phyloP scores from a whole-genome alignment of 2,888 invertebrate genomes.

The Neoitamus cyanurus region DNA sequence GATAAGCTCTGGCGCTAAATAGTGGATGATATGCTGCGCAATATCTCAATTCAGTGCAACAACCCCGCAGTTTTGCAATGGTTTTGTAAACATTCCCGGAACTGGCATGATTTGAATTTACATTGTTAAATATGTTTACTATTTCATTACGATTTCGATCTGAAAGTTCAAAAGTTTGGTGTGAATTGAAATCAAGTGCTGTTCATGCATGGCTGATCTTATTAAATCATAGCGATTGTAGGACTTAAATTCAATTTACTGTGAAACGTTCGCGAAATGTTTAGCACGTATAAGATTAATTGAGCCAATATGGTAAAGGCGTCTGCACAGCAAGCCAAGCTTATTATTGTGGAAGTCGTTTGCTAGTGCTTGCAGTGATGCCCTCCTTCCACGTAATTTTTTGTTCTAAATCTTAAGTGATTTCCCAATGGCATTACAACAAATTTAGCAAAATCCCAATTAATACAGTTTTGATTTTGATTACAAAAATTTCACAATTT shows the following conservation, averaged over 20 bases:
- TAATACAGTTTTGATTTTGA: not conserved
- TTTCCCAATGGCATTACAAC: not conserved
- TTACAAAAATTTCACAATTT: not conserved
- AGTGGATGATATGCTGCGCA: not conserved
- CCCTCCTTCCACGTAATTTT: not conserved
- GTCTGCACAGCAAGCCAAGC: not conserved
- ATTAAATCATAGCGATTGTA: not conserved
- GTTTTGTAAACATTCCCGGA: not conserved
- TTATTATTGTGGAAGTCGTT: slow-evolving; percentile 5
- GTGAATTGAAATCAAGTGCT: not conserved
- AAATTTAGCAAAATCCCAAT: not conserved
- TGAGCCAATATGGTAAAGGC: slow-evolving; percentile 5
- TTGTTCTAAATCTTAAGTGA: not conserved
- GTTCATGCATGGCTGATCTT: not conserved
- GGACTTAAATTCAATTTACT: not conserved
- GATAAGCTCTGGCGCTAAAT: not conserved
- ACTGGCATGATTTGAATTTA: not conserved
- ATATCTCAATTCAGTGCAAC: not conserved
- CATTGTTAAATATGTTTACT: not conserved
- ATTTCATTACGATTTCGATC: not conserved
- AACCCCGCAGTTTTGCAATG: not conserved
- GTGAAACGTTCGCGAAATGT: not conserved
- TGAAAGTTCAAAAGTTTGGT: not conserved
- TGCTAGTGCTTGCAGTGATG: not conserved
- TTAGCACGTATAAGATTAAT: not conserved